phyloP scores from a whole-genome alignment of 2,113 vertebrate species.

The Riparia riparia region DNA sequence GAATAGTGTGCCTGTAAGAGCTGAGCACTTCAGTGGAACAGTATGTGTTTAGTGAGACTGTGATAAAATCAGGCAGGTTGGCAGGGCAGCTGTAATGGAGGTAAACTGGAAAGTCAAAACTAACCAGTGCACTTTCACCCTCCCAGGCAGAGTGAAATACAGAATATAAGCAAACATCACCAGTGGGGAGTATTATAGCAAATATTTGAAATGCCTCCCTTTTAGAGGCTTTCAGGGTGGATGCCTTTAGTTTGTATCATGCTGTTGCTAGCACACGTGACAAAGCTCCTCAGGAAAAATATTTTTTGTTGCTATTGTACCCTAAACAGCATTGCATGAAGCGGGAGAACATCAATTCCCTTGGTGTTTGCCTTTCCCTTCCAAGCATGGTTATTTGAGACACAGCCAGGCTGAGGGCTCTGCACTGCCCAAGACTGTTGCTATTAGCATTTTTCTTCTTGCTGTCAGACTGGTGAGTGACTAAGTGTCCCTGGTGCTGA shows the following conservation, averaged over 20 bases:
- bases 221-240: background rate
- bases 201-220: conserved; percentile 29
- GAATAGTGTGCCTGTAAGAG: background rate
- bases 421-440: background rate
- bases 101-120: conserved; percentile 16
- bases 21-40: background rate
- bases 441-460: background rate
- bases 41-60: background rate
- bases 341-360: background rate
- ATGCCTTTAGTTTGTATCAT: background rate
- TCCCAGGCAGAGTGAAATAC: background rate
- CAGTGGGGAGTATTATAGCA: background rate
- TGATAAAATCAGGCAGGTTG: background rate
- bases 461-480: background rate
- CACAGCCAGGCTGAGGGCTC: background rate
- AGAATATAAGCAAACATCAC: conserved; percentile 25
- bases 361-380: background rate
- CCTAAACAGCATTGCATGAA: background rate
- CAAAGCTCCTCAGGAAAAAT: background rate
- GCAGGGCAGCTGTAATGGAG: background rate
- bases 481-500: background rate
- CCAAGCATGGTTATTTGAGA: background rate
- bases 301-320: conserved; percentile 13
- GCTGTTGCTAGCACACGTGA: background rate
- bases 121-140: background rate